Base-by-base conservation (phyloP, 2,888 invertebrate genomes). In the Calephelis perditalis region DNA sequence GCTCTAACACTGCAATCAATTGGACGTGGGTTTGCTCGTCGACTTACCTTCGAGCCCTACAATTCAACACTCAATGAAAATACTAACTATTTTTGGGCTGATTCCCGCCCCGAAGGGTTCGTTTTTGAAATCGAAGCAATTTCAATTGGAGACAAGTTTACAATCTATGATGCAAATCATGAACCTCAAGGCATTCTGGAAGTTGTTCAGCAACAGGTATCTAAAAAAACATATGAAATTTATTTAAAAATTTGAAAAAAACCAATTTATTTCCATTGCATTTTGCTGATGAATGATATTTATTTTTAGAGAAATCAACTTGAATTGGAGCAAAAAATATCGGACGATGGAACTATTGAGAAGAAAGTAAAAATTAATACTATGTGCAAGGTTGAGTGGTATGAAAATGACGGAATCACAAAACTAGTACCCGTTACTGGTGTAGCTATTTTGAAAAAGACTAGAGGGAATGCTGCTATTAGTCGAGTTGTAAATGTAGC, bases 21-120 rank as follows among this genome's bases (percentile, higher is more conserved):
- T 70, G 95, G 95, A 0, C 92, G 94, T 71, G 95, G 96, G 8
- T 95, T 94, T 75, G 93, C 95, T 7, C 92, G 94, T 63, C 91
- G 95, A 55, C 89, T 95, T 65, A 95, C 95, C 2, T 95, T 96
- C 82, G 92, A 94, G 72, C 92, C 94, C 1, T 86, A 92, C 61
- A 86, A 90, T 55, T 91, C 91, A 44, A 89, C 91, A 47, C 88
- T 94, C 54, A 94, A 94, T 82, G 90, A 92, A 65, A 95, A 95
- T 77, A 88, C 91, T 57, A 94, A 94, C 75, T 95, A 94, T 79
- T 95, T 96, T 86, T 96, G 95, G 94, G 94, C 94, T 36, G 96
- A 96, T 83, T 95, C 94, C 45, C 86, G 92, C 65, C 93, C 93
- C 1, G 93, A 93, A 77, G 96, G 96, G 58, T 95, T 93, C 76